A percentile compares a stretch with the other conserved stretches of the same genome.
phyloP scores from a whole-genome alignment of 1,140 invertebrate species.

The Pseudomyrmex cubaensis region DNA sequence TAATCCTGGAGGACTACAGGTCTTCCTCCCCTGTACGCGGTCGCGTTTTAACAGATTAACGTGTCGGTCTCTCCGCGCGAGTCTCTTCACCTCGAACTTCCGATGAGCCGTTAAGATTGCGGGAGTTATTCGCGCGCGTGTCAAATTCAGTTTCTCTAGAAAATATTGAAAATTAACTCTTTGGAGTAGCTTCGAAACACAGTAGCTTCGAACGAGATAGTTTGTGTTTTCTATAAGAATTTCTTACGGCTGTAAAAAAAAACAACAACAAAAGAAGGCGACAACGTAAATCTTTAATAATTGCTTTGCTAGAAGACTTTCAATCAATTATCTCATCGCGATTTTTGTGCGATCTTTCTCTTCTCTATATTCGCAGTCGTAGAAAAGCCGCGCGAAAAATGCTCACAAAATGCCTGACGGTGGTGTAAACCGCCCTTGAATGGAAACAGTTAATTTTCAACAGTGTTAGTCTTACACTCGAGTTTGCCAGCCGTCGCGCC shows the following conservation, averaged over 20 bases:
- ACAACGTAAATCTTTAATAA: too few relatives aligned
- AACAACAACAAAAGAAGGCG: too few relatives aligned
- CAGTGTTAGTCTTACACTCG: conserved; percentile 45
- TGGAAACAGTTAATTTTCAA: conserved; percentile 37
- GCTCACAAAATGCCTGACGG: not conserved
- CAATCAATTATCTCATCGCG: too few relatives aligned
- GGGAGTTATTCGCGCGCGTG: not conserved
- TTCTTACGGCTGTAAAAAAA: too few relatives aligned
- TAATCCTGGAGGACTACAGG: conserved; percentile 9
- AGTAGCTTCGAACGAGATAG: not conserved
- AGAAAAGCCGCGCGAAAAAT: not conserved
- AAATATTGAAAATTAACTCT: not conserved
- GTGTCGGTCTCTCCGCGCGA: not conserved
- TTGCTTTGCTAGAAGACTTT: too few relatives aligned
- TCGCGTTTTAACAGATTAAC: conserved; percentile 42
- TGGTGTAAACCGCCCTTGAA: not conserved
- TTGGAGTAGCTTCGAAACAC: not conserved
- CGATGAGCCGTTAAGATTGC: not conserved
- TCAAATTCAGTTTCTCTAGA: not conserved
- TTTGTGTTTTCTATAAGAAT: not conserved
- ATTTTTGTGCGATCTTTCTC: too few relatives aligned
- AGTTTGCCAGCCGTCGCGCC: not conserved
- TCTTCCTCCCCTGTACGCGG: not conserved
- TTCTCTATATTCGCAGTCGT: too few relatives aligned
- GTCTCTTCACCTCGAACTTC: not conserved